Conservation (phyloP, 2,888 invertebrate genomes). For the Drosophila paramelanica region DNA sequence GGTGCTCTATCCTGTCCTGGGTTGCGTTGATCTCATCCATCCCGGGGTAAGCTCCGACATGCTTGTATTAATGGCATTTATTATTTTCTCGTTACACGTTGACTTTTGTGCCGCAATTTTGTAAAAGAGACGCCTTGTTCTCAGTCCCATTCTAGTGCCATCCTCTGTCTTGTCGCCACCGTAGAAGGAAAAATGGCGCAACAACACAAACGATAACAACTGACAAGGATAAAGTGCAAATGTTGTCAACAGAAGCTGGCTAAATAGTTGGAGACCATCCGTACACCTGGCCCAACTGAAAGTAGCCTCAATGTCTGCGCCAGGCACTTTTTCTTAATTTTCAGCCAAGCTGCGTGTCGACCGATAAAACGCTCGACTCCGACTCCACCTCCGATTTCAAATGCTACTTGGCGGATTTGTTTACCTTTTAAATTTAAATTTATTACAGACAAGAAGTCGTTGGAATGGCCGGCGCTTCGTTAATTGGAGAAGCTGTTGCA, state of each 20-base stretch:
- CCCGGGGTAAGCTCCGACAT: slow-evolving; percentile 25
- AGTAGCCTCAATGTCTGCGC: slow-evolving; percentile 21
- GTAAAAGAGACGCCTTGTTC: slow-evolving; percentile 55
- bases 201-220: slow-evolving; percentile 72
- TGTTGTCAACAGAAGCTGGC: slow-evolving; percentile 62
- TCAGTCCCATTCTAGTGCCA: not conserved
- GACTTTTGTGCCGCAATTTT: slow-evolving; percentile 82
- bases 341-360: slow-evolving; percentile 51
- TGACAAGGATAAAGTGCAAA: slow-evolving; percentile 80
- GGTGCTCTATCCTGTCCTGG: slow-evolving; percentile 40
- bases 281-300: slow-evolving; percentile 35
- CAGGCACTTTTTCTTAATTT: slow-evolving; percentile 65
- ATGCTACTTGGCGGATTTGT: slow-evolving; percentile 46
- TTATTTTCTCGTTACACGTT: slow-evolving; percentile 84
- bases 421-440: slow-evolving; percentile 79
- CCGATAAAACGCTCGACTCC: slow-evolving; percentile 61
- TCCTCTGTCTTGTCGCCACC: slow-evolving; percentile 36
- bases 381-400: slow-evolving; percentile 22
- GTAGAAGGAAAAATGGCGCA: slow-evolving; percentile 53
- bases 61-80: slow-evolving; percentile 82
- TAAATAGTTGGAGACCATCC: slow-evolving; percentile 50
- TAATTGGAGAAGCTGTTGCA: slow-evolving; percentile 67
- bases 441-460: slow-evolving; percentile 57
- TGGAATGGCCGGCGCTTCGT: slow-evolving; percentile 35
- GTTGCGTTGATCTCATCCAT: slow-evolving; percentile 20